These are phyloP conservation scores for Amphiprion clarkii DNA, from an alignment of 2,797 vertebrate species.

Conservation along the genomic window DNA sequence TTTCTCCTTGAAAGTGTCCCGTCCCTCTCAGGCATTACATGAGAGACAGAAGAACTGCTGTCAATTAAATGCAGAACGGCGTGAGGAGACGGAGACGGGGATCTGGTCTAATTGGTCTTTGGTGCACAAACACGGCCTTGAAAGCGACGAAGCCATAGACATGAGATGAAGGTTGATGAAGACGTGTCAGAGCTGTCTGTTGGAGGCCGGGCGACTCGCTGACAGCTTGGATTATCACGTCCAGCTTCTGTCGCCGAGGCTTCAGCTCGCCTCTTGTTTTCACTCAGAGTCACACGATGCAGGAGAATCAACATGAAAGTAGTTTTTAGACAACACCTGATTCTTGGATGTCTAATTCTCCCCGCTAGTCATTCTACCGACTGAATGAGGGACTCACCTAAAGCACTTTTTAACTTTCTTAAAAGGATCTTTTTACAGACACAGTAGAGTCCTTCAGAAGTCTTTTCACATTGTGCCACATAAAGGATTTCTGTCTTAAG, in stretches of 20 bases:
- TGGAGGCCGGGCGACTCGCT: slow-evolving; percentile 36
- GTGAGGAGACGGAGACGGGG: slow-evolving; percentile 22
- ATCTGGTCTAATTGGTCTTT: slow-evolving; percentile 75
- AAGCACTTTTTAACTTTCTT: slow-evolving; percentile 7
- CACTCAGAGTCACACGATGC: not conserved
- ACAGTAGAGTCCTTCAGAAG: slow-evolving; percentile 29
- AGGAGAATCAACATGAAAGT: slow-evolving; percentile 24
- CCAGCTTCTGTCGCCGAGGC: slow-evolving; percentile 27
- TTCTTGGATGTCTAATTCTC: slow-evolving; percentile 21
- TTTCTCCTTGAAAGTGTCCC: slow-evolving; percentile 47
- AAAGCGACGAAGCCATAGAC: slow-evolving; percentile 35
- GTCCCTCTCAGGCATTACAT: slow-evolving; percentile 46
- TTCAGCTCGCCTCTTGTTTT: slow-evolving; percentile 22
- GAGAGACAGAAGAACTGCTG: slow-evolving; percentile 50
- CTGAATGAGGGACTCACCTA: slow-evolving; percentile 13
- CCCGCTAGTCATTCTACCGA: not conserved
- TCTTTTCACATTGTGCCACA: slow-evolving; percentile 19
- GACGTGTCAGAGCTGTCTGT: slow-evolving; percentile 27
- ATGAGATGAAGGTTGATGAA: slow-evolving; percentile 58
- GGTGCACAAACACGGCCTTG: slow-evolving; percentile 47
- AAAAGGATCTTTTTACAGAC: slow-evolving; percentile 28
- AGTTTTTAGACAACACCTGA: slow-evolving; percentile 4
- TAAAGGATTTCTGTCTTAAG: slow-evolving; percentile 27
- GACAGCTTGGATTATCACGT: slow-evolving; percentile 34
- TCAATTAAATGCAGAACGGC: slow-evolving; percentile 61